Base-by-base conservation (phyloP, 2,797 vertebrate genomes). In the Masticophis lateralis region DNA sequence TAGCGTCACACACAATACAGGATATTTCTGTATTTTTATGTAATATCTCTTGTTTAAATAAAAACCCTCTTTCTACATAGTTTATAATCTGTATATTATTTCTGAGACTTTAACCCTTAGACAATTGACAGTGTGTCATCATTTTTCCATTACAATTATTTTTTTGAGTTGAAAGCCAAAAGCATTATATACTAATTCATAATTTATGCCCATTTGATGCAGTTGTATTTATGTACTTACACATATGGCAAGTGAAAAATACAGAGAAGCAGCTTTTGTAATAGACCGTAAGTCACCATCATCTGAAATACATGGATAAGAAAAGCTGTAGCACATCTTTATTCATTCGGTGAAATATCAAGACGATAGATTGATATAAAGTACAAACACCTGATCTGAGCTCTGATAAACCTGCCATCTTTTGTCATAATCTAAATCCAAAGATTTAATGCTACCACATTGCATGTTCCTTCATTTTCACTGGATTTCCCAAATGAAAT, bases 371-470 rank as follows among this genome's bases (percentile, higher is more conserved):
- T 18, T 93, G 63, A 25, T 53, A 53, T 94, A 90, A 94, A 60
- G 32, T 91, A 56, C 6, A 53, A 91, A 47, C 94, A 93, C 3
- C 18, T 69, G 25, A 93, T n/a, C 63, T 87, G 55, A 95, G 69
- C 51, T 59, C 57, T 93, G 74, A 89, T 93, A 92, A 47, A 91
- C 89, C 94, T 92, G 60, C 93, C 47, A 88, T 66, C 89, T 96
- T 69, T 95, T 92, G 90, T 27, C 93, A 94, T 91, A 94, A 94
- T 90, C 79, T 95, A 94, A 95, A 91, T 92, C 56, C 92, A 32
- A 83, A 95, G 53, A 93, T 94, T 93, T 95, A 95, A 91, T 20
- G 55, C 14, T 74, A 63, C 32, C 43, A 92, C 32, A 0, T 93
- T 95, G 51, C 69, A 18, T 69, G 28, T 59, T 14, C 79, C 90